Conservation (phyloP, 2,113 vertebrate species). For the Grantiella picta region DNA sequence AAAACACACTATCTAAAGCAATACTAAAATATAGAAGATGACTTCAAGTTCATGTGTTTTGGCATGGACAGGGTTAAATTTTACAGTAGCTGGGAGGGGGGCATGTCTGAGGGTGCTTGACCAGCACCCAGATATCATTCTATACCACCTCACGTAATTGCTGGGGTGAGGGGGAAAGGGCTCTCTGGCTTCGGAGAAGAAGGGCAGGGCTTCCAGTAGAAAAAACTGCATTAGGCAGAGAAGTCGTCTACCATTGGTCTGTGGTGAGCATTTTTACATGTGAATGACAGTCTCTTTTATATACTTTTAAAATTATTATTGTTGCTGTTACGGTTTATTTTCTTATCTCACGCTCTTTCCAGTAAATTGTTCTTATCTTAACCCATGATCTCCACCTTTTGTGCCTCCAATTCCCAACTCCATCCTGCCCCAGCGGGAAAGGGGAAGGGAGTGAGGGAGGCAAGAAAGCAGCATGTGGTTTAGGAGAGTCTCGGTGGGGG, state of each 20-base stretch:
- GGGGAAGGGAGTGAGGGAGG: not conserved
- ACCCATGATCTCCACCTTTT: not conserved
- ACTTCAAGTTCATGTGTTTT: not conserved
- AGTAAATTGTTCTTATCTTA: not conserved
- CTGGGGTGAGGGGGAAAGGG: not conserved
- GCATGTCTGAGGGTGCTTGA: not conserved
- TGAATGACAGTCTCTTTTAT: not conserved
- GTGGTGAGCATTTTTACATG: not conserved
- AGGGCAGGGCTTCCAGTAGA: not conserved
- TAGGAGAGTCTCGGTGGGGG: not conserved
- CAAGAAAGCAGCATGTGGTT: accelerated
- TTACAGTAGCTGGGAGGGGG: not conserved
- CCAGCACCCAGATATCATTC: not conserved
- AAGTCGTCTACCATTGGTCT: not conserved
- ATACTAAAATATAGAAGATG: not conserved
- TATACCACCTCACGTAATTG: too few species aligned
- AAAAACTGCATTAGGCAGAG: not conserved
- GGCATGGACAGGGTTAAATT: not conserved
- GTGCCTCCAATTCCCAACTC: not conserved
- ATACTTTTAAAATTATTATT: not conserved
- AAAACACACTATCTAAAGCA: not conserved
- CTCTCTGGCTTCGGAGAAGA: not conserved
- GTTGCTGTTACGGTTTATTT: not conserved
- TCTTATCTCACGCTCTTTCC: not conserved
- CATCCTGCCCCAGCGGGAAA: not conserved